Base-by-base conservation (phyloP, 2,113 vertebrate genomes). In the Cephalopterus ornatus region DNA sequence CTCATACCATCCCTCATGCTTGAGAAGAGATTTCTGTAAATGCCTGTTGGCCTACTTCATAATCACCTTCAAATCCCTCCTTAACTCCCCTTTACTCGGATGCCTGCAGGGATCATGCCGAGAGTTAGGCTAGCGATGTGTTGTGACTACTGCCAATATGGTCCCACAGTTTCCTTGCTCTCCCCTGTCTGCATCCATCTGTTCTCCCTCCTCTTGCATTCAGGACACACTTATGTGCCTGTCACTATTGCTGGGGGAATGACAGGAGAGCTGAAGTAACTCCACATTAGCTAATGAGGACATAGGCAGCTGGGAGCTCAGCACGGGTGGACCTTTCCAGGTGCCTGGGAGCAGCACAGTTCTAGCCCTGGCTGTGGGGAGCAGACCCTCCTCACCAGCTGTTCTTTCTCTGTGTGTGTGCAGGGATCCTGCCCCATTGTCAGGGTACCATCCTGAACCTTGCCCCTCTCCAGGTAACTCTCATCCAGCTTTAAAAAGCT, bases 311-410 rank as follows among this genome's bases (percentile, higher is more conserved):
- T 0, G 0, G 39, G 42, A 62, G 28, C 30, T 89, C 74, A n/a
- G 56, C 5, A 0, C 4, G 11, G 8, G 33, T 23, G 6, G 6
- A 32, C 23, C 19, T 37, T 0, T 0, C 27, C 22, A 11, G 15
- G 16, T 52, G 12, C 62, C 2, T 9, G 14, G 14, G 32, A 28
- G 42, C 61, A 41, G 59, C 68, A n/a, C 23, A 39, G 20, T 2
- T 52, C n/a, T 4, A 16, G 30, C 14, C 30, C 30, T 18, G 7
- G 16, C 21, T 50, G 33, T 7, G 35, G 55, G 55, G 35, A 44
- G 49, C 19, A 37, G 44, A 5, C 0, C 0, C 4, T 70, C 26
- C 32, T 52, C 53, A 41, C 20, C 27, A 17, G 6, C 16, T 46
- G 19, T n/a, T 23, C 15, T 56, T 87, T 53, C 47, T 8, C 5